A percentile compares a stretch with the other conserved stretches of the same genome.
These are phyloP conservation scores for Hemaris fuciformis DNA, from an alignment of 2,888 invertebrate genomes.

Conservation along the genomic window DNA sequence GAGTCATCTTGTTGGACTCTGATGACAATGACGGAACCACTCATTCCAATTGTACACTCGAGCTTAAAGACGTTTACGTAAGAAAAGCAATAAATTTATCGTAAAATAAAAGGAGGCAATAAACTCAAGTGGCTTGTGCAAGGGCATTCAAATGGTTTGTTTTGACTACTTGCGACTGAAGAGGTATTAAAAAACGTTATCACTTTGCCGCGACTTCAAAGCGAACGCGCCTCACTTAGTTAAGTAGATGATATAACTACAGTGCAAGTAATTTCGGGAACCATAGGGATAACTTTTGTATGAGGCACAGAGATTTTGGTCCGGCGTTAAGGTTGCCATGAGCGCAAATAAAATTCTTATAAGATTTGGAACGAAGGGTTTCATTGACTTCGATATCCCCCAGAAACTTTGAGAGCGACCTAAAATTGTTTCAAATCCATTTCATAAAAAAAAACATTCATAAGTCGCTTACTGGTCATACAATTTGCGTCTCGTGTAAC, in stretches of 20 bases:
- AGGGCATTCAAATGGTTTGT: conserved; percentile 76
- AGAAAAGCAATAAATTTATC: conserved; percentile 60
- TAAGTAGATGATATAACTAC: conserved; percentile 21
- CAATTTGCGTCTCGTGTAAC: no score
- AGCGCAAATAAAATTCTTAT: background rate
- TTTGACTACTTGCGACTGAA: conserved; percentile 68
- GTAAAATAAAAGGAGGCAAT: conserved; percentile 61
- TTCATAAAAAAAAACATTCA: no score
- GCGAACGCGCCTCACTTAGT: conserved; percentile 36
- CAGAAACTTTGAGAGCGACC: no score
- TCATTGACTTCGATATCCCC: no score
- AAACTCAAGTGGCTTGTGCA: conserved; percentile 70
- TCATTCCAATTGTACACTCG: conserved; percentile 11
- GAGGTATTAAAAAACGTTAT: conserved; percentile 63
- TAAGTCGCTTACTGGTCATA: no score
- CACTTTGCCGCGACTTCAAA: conserved; percentile 61
- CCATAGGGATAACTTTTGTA: background rate
- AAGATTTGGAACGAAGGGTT: no score
- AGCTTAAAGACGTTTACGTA: conserved; percentile 3
- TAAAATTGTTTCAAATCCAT: no score
- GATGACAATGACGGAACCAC: no score
- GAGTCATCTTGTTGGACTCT: no score
- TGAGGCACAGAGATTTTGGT: background rate
- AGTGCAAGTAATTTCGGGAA: background rate
- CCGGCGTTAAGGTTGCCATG: background rate